Evolutionary conservation across 1,140 invertebrate species (phyloP).

Genomic region (Diuraphis noxia): DNA sequence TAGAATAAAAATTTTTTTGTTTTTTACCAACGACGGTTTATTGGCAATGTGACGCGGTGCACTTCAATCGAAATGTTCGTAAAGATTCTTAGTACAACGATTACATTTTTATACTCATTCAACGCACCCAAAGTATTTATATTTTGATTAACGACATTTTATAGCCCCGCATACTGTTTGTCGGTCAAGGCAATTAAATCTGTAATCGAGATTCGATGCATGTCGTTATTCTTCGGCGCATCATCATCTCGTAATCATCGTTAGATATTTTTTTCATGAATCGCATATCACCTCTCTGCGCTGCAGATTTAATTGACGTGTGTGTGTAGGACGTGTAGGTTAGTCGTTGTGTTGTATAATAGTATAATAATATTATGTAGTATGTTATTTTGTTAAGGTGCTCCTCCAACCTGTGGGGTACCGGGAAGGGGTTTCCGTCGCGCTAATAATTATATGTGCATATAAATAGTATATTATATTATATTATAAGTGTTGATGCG

Average conservation of each 20-base stretch:
- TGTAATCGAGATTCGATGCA: neutral
- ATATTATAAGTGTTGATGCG: neutral
- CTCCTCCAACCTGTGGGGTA: too few relatives aligned
- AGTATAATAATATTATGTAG: neutral
- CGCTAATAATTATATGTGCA: too few relatives aligned
- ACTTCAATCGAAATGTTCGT: neutral
- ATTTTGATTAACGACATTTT: neutral
- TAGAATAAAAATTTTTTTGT: neutral
- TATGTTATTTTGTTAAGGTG: neutral
- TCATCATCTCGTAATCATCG: neutral
- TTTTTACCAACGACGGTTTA: neutral
- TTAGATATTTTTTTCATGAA: neutral
- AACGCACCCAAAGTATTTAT: neutral
- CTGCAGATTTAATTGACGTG: neutral
- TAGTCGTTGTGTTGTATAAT: neutral
- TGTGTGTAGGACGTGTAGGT: neutral
- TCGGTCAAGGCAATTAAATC: neutral
- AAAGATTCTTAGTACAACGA: neutral
- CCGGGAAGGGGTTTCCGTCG: too few relatives aligned
- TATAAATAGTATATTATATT: neutral
- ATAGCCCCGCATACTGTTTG: neutral
- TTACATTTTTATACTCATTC: conserved; percentile 2
- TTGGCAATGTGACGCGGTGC: neutral
- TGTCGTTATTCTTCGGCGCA: neutral
- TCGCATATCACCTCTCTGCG: neutral